Conservation (phyloP, 2,797 vertebrate species). For the Acanthis flammea region DNA sequence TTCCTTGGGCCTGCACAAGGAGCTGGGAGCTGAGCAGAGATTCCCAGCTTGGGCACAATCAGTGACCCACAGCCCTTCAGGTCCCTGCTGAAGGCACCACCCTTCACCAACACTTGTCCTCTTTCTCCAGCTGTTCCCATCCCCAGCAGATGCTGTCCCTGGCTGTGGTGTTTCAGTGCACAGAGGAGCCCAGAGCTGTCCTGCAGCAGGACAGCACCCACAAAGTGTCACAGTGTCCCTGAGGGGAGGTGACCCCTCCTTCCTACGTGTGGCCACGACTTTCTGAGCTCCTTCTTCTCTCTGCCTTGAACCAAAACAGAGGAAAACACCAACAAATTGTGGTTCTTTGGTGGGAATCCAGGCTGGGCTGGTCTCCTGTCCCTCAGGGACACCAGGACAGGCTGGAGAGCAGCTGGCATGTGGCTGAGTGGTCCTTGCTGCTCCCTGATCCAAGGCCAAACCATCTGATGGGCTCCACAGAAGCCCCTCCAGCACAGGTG, state of each 20-base stretch:
- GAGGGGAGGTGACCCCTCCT: not conserved
- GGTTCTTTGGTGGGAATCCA: not conserved
- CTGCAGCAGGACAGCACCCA: not conserved
- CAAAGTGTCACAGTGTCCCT: rapidly evolving
- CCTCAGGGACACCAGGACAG: not conserved
- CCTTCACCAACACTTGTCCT: not conserved
- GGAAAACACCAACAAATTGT: rapidly evolving
- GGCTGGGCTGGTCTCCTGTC: not conserved
- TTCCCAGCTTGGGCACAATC: not conserved
- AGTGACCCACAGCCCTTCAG: rapidly evolving
- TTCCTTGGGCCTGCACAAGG: not conserved
- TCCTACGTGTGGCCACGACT: rapidly evolving
- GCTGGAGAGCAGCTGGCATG: not conserved
- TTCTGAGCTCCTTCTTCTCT: not conserved
- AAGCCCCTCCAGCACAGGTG: rapidly evolving
- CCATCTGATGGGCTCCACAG: not conserved
- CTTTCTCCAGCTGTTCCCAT: not conserved
- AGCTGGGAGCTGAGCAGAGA: not conserved
- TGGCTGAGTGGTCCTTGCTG: not conserved
- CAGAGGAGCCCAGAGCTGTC: not conserved
- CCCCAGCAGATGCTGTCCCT: not conserved
- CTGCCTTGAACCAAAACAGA: not conserved
- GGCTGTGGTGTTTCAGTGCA: not conserved
- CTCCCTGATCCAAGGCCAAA: not conserved
- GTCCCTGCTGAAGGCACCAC: not conserved